These are phyloP conservation scores for Pseudochromis fuscus DNA, from an alignment of 2,797 vertebrate genomes.

Conservation along the genomic window DNA sequence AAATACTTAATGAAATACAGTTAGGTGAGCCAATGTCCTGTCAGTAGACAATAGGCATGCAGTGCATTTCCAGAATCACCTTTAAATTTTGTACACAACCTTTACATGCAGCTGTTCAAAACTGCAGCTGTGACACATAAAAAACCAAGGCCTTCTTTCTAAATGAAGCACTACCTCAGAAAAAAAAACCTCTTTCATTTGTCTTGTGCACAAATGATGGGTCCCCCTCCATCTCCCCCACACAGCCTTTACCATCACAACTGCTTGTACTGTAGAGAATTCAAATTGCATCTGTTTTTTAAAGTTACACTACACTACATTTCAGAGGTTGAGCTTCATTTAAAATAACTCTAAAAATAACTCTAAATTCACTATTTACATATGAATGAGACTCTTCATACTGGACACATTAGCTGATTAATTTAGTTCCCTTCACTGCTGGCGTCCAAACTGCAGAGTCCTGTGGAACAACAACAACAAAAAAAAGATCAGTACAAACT, in stretches of 20 bases:
- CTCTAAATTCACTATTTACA: constrained; percentile 74
- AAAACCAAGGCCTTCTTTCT: constrained; percentile 54
- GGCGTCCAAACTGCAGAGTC: constrained; percentile 55
- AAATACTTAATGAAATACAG: constrained; percentile 69
- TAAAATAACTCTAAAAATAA: constrained; percentile 67
- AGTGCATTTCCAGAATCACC: constrained; percentile 81
- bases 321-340: constrained; percentile 48
- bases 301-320: constrained; percentile 18
- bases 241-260: constrained; percentile 7
- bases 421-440: constrained; percentile 42
- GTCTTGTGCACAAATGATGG: background rate
- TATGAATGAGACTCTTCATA: constrained; percentile 45
- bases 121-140: constrained; percentile 67
- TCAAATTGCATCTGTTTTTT: constrained; percentile 21
- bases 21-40: constrained; percentile 72
- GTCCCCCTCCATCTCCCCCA: background rate
- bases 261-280: constrained; percentile 20
- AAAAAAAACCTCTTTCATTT: constrained; percentile 7
- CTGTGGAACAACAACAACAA: constrained; percentile 43
- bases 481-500: constrained; percentile 7
- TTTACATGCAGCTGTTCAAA: constrained; percentile 70
- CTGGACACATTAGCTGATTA: constrained; percentile 49
- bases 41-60: constrained; percentile 79
- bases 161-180: constrained; percentile 47
- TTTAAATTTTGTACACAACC: constrained; percentile 63